Percentiles rank a stretch among this genome's conserved stretches.
Conservation (phyloP, 2,113 vertebrate genomes). For the Donacobius atricapilla region DNA sequence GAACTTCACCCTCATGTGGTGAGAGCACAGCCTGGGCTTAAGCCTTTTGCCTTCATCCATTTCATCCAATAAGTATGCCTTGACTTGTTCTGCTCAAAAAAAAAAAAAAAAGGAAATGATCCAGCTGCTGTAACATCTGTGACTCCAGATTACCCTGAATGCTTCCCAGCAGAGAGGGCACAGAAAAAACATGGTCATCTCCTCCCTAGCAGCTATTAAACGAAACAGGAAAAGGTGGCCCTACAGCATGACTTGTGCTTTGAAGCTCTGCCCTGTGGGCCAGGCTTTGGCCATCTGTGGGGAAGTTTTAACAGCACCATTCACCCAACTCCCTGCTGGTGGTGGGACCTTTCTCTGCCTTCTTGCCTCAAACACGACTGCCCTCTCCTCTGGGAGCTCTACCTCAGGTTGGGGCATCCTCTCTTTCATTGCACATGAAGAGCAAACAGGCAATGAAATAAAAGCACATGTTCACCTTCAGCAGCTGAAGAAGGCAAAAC, state of each 20-base stretch:
- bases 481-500: neutral
- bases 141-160: neutral
- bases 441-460: neutral
- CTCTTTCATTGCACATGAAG: neutral
- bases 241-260: fast-evolving
- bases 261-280: neutral
- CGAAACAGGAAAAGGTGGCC: neutral
- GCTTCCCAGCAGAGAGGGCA: neutral
- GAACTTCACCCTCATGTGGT: neutral
- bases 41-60: neutral
- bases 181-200: neutral
- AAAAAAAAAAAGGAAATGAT: neutral
- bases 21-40: neutral
- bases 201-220: constrained; percentile 18
- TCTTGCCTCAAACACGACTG: neutral
- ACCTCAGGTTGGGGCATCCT: neutral
- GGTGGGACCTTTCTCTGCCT: neutral
- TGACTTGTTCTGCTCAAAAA: neutral
- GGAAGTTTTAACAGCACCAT: neutral
- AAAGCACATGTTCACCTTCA: fast-evolving
- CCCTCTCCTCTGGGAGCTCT: neutral
- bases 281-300: neutral
- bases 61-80: neutral
- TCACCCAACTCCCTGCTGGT: neutral
- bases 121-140: neutral